Evolutionary conservation across 1,140 invertebrate genomes (phyloP), one percentile per base, ranked within the genome.

Genomic region (Dendroctonus valens): DNA sequence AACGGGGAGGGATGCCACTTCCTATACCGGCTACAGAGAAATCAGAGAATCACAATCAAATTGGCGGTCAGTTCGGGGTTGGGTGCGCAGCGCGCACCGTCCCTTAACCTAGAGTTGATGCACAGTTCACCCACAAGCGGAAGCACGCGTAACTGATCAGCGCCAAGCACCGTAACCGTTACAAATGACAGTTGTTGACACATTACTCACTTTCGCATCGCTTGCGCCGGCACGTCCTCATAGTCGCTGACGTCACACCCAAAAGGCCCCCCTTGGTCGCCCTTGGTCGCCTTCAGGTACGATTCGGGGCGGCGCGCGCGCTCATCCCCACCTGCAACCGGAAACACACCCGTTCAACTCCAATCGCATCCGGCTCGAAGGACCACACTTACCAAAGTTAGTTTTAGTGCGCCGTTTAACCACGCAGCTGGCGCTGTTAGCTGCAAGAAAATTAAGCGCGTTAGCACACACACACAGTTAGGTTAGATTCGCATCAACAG

Each of bases 231-330:
- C 8, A 74, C 54, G 71, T 90, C 86, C 12, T 79, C 78, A 39
- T 79, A 77, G 65, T 85, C 84, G 70, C 86, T 87, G 12, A 86
- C 76, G 78, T 89, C 87, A 70, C 85, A 85, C 69, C 88, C 87
- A 64, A 88, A 81, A 75, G 87, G 83, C 76, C 87, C 82, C 57
- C n/a, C n/a, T n/a, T 88, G 81, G 71, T 89, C 87, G 48, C 83
- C 83, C 83, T 87, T 85, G 26, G 93, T 96, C 7, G 94, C 94
- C 81, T 93, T 92, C 67, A 96, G 80, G 79, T 97, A 97, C 1
- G 93, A 96, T 50, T 94, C 92, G 69, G 94, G 82, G 73, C 94
- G 84, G 74, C 91, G 91, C 11, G 90, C 85, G 67, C 92, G 87
- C 72, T 93, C 91, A 73, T 91, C 91, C 74, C 94, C 91, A 79